Evolutionary conservation across 2,113 vertebrate species (phyloP).

Genomic region (Oenanthe melanoleuca): DNA sequence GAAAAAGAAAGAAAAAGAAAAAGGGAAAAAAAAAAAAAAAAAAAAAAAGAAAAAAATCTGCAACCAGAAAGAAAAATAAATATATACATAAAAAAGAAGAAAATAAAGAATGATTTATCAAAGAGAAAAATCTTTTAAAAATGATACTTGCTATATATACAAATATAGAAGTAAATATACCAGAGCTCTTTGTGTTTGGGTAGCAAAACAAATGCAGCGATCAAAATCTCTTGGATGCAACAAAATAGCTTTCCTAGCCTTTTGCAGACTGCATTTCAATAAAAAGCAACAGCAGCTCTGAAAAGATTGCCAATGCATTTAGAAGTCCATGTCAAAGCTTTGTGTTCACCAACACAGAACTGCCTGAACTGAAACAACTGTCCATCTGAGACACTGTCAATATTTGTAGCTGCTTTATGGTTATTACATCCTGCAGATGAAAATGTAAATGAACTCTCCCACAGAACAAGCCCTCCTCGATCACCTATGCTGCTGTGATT

Average conservation of each 20-base stretch:
- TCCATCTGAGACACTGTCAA: not conserved
- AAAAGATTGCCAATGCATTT: not conserved
- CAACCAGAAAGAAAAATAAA: conserved; percentile 13
- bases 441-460: not conserved
- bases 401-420: not conserved
- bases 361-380: not conserved
- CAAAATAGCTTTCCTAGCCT: not conserved
- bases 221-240: not conserved
- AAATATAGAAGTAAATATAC: conserved; percentile 13
- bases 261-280: not conserved
- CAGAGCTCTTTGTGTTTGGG: not conserved
- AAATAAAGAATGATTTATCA: not conserved
- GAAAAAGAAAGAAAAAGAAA: no score
- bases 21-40: not conserved
- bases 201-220: not conserved
- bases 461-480: not conserved
- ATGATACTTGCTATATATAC: not conserved
- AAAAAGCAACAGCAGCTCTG: not conserved
- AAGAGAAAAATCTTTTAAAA: not conserved
- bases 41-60: not conserved
- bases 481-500: not conserved
- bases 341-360: not conserved
- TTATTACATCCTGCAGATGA: not conserved
- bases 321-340: not conserved
- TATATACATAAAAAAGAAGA: not conserved